Base-by-base conservation (phyloP, 2,797 vertebrate genomes). In the Microtus agrestis region DNA sequence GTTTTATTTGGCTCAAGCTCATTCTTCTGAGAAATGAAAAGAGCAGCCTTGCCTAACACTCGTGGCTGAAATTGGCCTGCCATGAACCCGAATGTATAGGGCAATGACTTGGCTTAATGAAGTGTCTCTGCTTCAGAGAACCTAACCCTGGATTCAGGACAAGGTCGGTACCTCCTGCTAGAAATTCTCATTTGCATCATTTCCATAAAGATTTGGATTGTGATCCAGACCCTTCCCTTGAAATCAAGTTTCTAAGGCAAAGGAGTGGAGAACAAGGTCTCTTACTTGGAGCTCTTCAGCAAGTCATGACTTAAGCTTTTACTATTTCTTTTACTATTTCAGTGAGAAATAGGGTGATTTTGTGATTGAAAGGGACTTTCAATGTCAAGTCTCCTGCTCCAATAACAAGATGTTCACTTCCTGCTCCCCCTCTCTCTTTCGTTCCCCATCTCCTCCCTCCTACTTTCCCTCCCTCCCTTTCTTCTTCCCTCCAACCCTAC, bases 1-100 rank as follows among this genome's bases (percentile, higher is more conserved):
- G 51, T 91, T 91, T 87, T 85, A 48, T 73, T 93, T 59, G 86
- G 63, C 86, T 91, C 23, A 80, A 34, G 81, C 6, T 37, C 87
- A 54, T 11, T 14, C 6, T 43, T 71, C 31, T 65, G 48, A 34
- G 14, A 85, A 91, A 73, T 21, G 19, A 48, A 67, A 59, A 37
- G 34, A 11, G 7, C 59, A 54, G 73, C 54, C 29, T n/a, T 86
- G 31, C 34, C 23, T 14, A 31, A 9, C 37, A 29, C 21, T n/a
- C 3, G 0, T 77, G 88, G 19, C 25, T 48, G 87, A 59, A 40
- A 48, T 37, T 40, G 17, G 2, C 63, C 89, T 95, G 67, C 78
- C 23, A 6, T 82, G 82, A 81, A 74, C 27, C 61, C 65, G 61
- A 93, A 84, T 0, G 8, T 51, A 85, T 40, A 51, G n/a, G 31